A percentile compares a stretch with the other conserved stretches of the same genome.
These are phyloP conservation scores for Diplodus puntazzo DNA, from an alignment of 2,797 vertebrate genomes.

Conservation along the genomic window DNA sequence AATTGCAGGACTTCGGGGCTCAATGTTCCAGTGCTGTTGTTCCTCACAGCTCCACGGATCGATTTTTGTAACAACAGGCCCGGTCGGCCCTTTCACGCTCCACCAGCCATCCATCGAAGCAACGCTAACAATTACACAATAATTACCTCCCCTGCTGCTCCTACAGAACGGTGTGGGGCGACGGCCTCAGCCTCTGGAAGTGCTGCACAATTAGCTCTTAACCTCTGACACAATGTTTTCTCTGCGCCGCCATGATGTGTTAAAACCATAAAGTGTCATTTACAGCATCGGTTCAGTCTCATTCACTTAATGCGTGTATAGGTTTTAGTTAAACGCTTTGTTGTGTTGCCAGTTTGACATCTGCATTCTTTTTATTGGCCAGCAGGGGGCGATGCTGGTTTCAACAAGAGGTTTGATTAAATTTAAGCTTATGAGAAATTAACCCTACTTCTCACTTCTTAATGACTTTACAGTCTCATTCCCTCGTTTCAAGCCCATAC, in stretches of 20 bases:
- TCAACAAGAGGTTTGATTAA: too few species aligned
- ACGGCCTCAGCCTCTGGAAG: constrained; percentile 19
- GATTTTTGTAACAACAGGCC: constrained; percentile 43
- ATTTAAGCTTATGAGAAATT: too few species aligned
- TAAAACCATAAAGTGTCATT: not conserved
- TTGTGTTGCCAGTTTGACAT: too few species aligned
- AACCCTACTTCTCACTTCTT: too few species aligned
- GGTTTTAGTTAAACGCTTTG: too few species aligned
- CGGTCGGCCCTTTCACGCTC: constrained; percentile 36
- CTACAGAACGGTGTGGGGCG: not conserved
- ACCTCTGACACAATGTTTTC: constrained; percentile 35
- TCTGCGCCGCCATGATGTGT: constrained; percentile 1
- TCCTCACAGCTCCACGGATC: constrained; percentile 42
- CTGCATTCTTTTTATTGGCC: too few species aligned
- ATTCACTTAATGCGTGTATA: not conserved
- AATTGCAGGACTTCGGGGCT: constrained; percentile 16
- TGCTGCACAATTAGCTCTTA: constrained; percentile 41
- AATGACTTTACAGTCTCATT: too few species aligned
- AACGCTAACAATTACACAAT: constrained; percentile 73
- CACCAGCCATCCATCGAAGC: constrained; percentile 39
- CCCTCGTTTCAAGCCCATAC: too few species aligned
- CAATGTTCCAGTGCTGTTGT: constrained; percentile 10
- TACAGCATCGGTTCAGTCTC: not conserved
- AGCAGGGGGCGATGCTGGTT: too few species aligned
- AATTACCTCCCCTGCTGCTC: constrained; percentile 48